Conservation (phyloP, 2,797 vertebrate genomes). For the Gadopsis bispinosus region DNA sequence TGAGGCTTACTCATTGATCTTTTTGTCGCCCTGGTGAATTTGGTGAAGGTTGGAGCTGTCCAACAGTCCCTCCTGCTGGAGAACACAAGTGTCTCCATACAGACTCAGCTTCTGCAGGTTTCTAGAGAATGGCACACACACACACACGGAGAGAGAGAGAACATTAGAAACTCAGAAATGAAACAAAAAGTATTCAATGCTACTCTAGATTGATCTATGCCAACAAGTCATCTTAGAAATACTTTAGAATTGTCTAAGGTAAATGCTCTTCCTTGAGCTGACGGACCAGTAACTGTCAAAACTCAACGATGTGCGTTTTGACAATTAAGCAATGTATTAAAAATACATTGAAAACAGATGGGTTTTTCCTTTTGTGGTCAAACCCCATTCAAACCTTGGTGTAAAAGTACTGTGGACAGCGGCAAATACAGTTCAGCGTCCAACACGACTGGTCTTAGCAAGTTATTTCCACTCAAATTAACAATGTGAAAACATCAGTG, state of each 20-base stretch:
- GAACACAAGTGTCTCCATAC: conserved; percentile 94
- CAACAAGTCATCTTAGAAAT: background rate
- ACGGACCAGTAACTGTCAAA: background rate
- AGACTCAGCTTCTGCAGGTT: conserved; percentile 96
- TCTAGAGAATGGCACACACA: conserved; percentile 76
- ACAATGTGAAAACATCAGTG: background rate
- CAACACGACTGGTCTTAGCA: background rate
- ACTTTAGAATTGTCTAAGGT: background rate
- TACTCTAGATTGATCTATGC: background rate
- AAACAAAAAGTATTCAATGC: background rate
- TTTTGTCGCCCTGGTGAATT: conserved; percentile 95
- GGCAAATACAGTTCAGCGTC: background rate
- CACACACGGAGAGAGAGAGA: background rate
- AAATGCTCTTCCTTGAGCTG: background rate
- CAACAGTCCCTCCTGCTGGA: conserved; percentile 93
- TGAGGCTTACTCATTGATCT: conserved; percentile 93
- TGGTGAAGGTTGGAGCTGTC: conserved; percentile 93
- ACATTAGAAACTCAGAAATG: background rate
- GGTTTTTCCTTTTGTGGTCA: background rate
- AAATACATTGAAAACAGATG: background rate
- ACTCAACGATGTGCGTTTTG: background rate
- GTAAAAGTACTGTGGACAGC: background rate
- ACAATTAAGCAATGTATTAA: background rate
- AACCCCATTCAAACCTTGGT: background rate
- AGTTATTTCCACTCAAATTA: background rate